Conservation (phyloP, 53 echinoderm and acorn worm genomes). For the Stichopus horrens region DNA sequence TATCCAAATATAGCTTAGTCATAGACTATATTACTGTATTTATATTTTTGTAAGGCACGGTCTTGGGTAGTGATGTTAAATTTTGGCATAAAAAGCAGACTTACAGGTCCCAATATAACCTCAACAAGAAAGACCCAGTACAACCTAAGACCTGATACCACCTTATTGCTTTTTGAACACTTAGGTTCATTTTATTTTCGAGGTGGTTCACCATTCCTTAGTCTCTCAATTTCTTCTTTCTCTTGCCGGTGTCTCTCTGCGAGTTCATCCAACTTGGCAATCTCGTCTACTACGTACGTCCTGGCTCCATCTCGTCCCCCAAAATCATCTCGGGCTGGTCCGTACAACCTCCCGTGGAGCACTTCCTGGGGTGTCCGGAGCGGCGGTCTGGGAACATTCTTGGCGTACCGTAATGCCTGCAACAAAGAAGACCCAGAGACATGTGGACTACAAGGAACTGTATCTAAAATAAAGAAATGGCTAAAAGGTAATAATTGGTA, state of each 20-base stretch:
- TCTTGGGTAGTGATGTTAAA: too few relatives aligned
- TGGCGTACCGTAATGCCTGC: slow-evolving; percentile 85
- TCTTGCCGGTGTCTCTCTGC: slow-evolving; percentile 76
- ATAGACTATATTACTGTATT: too few relatives aligned
- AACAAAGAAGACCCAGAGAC: background rate
- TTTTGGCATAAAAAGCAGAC: too few relatives aligned
- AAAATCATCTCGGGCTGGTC: slow-evolving; percentile 36
- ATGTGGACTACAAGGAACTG: background rate
- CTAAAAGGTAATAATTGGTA: too few relatives aligned
- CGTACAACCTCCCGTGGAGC: slow-evolving; percentile 75
- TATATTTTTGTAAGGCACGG: too few relatives aligned
- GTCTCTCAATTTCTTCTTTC: slow-evolving; percentile 68
- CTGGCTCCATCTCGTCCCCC: slow-evolving; percentile 48
- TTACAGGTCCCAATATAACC: too few relatives aligned
- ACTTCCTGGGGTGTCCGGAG: slow-evolving; percentile 75
- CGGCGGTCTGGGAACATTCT: slow-evolving; percentile 72
- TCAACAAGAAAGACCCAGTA: too few relatives aligned
- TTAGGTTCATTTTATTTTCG: background rate
- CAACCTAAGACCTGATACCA: too few relatives aligned
- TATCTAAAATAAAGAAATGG: background rate
- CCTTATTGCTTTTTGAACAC: too few relatives aligned
- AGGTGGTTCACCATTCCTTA: slow-evolving; percentile 47
- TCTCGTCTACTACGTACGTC: slow-evolving; percentile 61
- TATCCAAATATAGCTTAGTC: too few relatives aligned
- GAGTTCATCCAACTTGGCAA: slow-evolving; percentile 76